Conservation (phyloP, 2,888 invertebrate genomes). For the Horisme vitalbata region DNA sequence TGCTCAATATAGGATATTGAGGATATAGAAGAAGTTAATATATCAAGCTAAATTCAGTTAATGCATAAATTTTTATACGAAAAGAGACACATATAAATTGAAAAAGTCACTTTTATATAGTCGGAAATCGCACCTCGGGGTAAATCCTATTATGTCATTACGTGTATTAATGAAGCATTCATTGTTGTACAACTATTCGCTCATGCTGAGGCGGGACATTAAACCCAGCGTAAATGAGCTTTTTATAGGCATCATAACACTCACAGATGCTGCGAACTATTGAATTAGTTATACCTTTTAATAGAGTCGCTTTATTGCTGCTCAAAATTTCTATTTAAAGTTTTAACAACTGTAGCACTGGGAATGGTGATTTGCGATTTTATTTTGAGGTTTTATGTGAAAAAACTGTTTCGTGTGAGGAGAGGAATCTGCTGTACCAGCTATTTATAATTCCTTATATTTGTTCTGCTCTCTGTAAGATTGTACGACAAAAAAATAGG, state of each 20-base stretch:
- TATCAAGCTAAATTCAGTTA: too few species aligned
- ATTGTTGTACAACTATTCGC: slow-evolving; percentile 42
- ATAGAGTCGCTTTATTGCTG: slow-evolving; percentile 60
- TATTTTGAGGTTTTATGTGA: too few species aligned
- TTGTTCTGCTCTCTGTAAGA: background rate
- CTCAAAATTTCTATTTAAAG: slow-evolving; percentile 54
- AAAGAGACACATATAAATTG: too few species aligned
- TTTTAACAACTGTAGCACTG: slow-evolving; percentile 34
- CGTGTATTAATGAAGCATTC: slow-evolving; percentile 50
- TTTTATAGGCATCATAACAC: slow-evolving; percentile 70
- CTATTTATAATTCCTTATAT: background rate
- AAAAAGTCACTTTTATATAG: too few species aligned
- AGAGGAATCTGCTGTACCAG: background rate
- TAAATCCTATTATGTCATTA: too few species aligned
- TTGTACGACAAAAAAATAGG: slow-evolving; percentile 24
- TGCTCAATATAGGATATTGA: too few species aligned
- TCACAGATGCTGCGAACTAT: slow-evolving; percentile 68
- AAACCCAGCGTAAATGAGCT: slow-evolving; percentile 64
- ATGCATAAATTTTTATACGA: too few species aligned
- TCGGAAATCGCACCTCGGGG: too few species aligned
- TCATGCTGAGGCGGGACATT: slow-evolving; percentile 57
- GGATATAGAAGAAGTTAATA: too few species aligned
- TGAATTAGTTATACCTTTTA: slow-evolving; percentile 70
- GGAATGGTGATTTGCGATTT: background rate
- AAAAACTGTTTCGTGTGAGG: too few species aligned